Evolutionary conservation across 92 coral and sea anemone species (phyloP).

Genomic region (Zoanthus gigantus): DNA sequence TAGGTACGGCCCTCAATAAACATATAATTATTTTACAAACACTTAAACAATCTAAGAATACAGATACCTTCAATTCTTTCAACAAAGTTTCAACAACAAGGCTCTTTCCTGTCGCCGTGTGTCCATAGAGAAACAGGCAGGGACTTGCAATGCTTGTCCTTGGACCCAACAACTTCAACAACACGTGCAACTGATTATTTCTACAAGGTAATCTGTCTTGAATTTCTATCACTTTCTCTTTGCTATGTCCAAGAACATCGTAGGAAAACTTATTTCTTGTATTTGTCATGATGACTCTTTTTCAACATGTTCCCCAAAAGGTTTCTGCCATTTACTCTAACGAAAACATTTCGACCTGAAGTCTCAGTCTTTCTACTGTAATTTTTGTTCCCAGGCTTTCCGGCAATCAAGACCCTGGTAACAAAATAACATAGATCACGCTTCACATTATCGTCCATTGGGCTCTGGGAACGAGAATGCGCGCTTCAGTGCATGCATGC

Average conservation of each 20-base stretch:
- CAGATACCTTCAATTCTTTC: conserved; percentile 67
- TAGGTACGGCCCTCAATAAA: too few species aligned
- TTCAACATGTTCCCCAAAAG: not conserved
- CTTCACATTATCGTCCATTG: too few species aligned
- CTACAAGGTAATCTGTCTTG: conserved; percentile 68
- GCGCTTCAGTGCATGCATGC: too few species aligned
- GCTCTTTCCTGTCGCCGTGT: conserved; percentile 90
- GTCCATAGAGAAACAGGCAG: conserved; percentile 83
- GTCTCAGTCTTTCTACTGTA: too few species aligned
- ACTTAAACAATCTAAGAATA: too few species aligned
- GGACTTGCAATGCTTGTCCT: conserved; percentile 65
- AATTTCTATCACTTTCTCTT: conserved; percentile 41
- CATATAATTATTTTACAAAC: too few species aligned
- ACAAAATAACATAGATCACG: too few species aligned
- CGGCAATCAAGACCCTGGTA: too few species aligned
- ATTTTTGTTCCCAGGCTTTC: too few species aligned
- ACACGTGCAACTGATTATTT: conserved; percentile 65
- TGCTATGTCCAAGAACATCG: conserved; percentile 28
- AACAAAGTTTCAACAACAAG: conserved; percentile 79
- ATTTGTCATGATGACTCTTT: not conserved
- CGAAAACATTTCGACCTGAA: too few species aligned
- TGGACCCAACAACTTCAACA: conserved; percentile 79
- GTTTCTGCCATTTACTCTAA: not conserved
- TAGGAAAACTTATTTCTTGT: conserved; percentile 49
- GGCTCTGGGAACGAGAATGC: too few species aligned